Conservation (phyloP, 2,113 vertebrate species). For the Psilopsiagon aurifrons region DNA sequence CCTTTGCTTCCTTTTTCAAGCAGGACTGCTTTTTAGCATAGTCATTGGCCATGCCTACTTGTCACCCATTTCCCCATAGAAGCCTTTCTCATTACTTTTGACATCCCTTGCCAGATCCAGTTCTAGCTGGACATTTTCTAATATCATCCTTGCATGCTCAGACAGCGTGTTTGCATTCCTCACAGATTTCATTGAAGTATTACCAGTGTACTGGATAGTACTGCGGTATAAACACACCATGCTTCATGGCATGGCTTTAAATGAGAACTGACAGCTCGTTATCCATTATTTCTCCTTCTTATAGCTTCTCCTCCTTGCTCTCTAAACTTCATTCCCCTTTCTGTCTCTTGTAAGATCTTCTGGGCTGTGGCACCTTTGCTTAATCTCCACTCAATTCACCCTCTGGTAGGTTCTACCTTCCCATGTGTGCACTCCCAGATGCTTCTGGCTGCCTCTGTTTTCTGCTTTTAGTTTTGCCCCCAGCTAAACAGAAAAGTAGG, state of each 20-base stretch:
- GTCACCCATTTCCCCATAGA: neutral
- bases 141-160: neutral
- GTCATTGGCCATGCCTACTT: neutral
- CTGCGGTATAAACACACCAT: neutral
- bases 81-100: neutral
- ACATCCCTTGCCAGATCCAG: neutral
- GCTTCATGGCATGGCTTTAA: neutral
- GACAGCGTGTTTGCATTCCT: neutral
- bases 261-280: neutral
- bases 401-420: neutral
- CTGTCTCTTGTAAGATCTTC: neutral
- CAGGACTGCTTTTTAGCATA: neutral
- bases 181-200: neutral
- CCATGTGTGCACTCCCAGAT: neutral
- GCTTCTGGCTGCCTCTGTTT: slow-evolving; percentile 4
- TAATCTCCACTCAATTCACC: neutral
- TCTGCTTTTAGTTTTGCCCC: slow-evolving; percentile 27
- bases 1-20: neutral
- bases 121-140: neutral
- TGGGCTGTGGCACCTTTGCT: neutral
- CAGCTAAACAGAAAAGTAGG: slow-evolving; percentile 21
- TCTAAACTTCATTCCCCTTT: neutral
- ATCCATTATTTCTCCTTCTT: neutral
- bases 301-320: neutral
- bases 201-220: neutral